Evolutionary conservation across 2,797 vertebrate species (phyloP).

Genomic region (Acanthurus leucopareius): DNA sequence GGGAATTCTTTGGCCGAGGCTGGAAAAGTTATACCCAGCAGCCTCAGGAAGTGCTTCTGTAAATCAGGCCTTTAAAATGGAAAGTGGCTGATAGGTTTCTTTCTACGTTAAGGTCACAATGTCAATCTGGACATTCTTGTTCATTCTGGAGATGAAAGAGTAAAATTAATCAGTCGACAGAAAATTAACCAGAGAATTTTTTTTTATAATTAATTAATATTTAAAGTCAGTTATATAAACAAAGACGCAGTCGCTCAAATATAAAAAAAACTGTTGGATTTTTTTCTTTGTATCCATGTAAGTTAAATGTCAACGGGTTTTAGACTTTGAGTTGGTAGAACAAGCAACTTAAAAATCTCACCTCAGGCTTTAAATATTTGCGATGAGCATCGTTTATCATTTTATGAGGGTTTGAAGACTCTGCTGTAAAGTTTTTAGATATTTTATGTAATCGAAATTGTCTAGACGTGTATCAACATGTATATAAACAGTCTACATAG

Average conservation of each 20-base stretch:
- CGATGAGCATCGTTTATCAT: background rate
- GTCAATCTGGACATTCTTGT: background rate
- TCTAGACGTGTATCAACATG: too few species aligned
- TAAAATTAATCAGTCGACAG: background rate
- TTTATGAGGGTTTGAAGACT: background rate
- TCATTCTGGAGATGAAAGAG: background rate
- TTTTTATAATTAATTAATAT: background rate
- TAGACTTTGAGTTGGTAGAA: background rate
- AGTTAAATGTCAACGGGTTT: background rate
- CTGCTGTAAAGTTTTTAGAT: too few species aligned
- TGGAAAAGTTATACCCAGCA: background rate
- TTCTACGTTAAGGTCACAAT: background rate
- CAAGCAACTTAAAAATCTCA: background rate
- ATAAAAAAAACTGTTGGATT: background rate
- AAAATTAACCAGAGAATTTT: background rate
- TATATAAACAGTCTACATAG: too few species aligned
- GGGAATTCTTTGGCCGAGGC: background rate
- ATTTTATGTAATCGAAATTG: too few species aligned
- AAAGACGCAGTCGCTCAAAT: background rate
- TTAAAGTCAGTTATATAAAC: background rate
- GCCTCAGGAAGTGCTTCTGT: background rate
- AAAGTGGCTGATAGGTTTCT: background rate
- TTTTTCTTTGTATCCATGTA: background rate
- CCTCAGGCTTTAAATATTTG: slow-evolving; percentile 9
- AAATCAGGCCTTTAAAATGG: background rate